Conservation (phyloP, 2,113 vertebrate species). For the Pygathrix nemaeus region DNA sequence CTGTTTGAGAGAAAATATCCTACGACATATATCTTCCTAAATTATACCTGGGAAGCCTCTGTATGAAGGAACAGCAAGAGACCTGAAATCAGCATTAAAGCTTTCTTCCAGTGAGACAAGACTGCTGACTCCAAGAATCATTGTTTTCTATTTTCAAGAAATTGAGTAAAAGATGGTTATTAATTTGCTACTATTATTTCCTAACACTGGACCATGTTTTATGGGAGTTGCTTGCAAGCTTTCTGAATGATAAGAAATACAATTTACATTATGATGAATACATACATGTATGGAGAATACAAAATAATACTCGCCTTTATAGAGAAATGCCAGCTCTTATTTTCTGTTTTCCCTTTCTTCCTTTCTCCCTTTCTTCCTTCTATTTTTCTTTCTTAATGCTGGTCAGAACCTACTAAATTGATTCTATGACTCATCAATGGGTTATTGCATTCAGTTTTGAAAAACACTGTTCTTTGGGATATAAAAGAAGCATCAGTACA, state of each 20-base stretch:
- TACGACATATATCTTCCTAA: not conserved
- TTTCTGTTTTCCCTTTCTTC: not conserved
- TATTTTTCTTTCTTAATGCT: not conserved
- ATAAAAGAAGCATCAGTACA: not conserved
- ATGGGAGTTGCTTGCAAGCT: not conserved
- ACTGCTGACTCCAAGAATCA: not conserved
- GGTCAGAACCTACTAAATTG: not conserved
- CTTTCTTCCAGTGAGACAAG: not conserved
- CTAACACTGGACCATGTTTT: not conserved
- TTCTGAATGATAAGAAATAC: not conserved
- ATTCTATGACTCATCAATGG: not conserved
- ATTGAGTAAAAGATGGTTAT: slow-evolving; percentile 6
- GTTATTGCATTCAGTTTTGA: not conserved
- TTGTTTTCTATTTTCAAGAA: slow-evolving; percentile 5
- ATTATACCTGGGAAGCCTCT: not conserved
- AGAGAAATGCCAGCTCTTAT: not conserved
- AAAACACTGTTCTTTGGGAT: not conserved
- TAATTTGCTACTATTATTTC: not conserved
- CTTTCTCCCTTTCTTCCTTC: not conserved
- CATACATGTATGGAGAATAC: not conserved
- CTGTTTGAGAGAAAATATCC: not conserved
- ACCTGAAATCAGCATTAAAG: not conserved
- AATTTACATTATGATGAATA: slow-evolving; percentile 10
- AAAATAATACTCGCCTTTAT: not conserved
- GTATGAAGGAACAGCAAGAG: not conserved